Conservation (phyloP, 2,113 vertebrate genomes). For the Lagopus muta region DNA sequence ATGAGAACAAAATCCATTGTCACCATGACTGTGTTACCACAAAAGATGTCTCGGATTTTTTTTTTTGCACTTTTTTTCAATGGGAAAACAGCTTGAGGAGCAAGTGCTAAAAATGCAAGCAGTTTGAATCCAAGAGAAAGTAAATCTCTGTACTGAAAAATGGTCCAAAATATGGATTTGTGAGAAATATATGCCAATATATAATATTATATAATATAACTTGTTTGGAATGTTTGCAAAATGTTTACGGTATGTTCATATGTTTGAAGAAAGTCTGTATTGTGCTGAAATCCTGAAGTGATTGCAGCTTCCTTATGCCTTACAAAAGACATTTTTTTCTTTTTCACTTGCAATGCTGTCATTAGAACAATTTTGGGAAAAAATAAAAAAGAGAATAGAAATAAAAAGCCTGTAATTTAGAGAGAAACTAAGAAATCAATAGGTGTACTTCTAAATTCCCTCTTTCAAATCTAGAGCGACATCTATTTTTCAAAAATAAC, state of each 20-base stretch:
- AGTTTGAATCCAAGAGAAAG: background rate
- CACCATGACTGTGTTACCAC: background rate
- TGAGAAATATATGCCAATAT: background rate
- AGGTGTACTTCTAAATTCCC: background rate
- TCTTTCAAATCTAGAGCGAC: background rate
- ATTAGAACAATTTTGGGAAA: background rate
- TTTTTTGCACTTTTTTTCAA: background rate
- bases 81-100: background rate
- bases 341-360: background rate
- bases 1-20: background rate
- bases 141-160: background rate
- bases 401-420: background rate
- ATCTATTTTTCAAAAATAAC: background rate
- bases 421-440: background rate
- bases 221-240: background rate
- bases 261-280: background rate
- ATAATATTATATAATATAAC: background rate
- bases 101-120: background rate
- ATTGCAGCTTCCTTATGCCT: background rate
- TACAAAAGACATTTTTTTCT: background rate
- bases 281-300: background rate
- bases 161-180: background rate
- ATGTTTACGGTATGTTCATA: background rate
- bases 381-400: background rate
- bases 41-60: background rate